A percentile compares a stretch with the other conserved stretches of the same genome.
These are phyloP conservation scores for Falco naumanni DNA, from an alignment of 2,797 vertebrate species.

Conservation along the genomic window DNA sequence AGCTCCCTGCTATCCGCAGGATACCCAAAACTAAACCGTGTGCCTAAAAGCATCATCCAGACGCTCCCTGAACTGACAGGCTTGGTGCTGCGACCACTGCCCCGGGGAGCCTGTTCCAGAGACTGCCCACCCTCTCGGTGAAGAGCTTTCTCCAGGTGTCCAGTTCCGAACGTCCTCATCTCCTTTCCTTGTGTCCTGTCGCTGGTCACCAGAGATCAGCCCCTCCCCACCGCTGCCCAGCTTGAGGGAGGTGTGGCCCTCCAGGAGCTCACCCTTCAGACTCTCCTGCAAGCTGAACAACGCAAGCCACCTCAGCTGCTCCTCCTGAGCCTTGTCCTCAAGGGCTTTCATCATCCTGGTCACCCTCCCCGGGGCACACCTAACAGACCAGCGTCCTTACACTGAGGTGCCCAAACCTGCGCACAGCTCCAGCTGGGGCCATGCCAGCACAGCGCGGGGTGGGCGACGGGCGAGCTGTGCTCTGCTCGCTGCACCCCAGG, in stretches of 20 bases:
- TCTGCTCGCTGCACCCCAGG: too few relatives aligned
- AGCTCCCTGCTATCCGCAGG: background rate
- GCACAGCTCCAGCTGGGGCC: background rate
- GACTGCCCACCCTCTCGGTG: too few relatives aligned
- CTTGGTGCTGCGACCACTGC: background rate
- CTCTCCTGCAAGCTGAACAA: background rate
- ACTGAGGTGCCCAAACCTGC: background rate
- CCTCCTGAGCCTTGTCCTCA: background rate
- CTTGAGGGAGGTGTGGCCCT: background rate
- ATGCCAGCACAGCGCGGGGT: too few relatives aligned
- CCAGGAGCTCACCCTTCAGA: too few relatives aligned
- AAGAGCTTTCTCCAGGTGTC: background rate
- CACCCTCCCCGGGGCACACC: background rate
- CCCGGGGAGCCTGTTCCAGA: background rate
- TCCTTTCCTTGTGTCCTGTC: background rate
- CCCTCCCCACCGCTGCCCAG: fast-evolving
- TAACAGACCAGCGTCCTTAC: background rate
- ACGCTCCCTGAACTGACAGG: background rate
- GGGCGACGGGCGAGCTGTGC: too few relatives aligned
- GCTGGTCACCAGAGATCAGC: background rate
- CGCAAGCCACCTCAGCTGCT: background rate
- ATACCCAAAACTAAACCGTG: background rate
- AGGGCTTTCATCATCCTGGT: background rate
- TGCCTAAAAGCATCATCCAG: background rate
- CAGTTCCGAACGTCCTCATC: background rate